Base-by-base conservation (phyloP, 2,113 vertebrate species). In the Jacana jacana region DNA sequence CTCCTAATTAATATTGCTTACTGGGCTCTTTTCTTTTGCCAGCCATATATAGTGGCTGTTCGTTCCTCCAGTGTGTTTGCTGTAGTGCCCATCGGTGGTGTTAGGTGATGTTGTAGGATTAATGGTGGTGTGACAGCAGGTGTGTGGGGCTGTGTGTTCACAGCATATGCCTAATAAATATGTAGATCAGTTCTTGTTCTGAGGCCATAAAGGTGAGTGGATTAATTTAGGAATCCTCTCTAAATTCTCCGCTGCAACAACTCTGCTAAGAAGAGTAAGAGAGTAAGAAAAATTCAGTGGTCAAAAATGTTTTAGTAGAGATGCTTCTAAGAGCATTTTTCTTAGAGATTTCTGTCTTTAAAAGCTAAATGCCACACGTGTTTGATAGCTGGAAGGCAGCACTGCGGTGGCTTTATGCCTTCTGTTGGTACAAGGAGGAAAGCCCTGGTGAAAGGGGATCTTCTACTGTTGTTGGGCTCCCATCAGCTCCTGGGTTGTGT, bases 321-420 rank as follows among this genome's bases (percentile, higher is more conserved):
- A 8, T 54, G 31, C n/a, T 73, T 31, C 31, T 23, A n/a, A 58
- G 64, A 33, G 20, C 22, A 25, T 48, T 79, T 85, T 76, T n/a
- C 22, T 20, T 39, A 22, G 18, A 18, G 24, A 30, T 4, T 46
- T 57, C 49, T 13, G 14, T 39, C 10, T 33, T 39, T 39, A 12
- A 14, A 78, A 69, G 8, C 23, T 60, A 10, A 22, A 2, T 11
- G 33, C 28, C 1, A 1, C 5, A 7, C 0, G 0, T 1, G 2
- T 46, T 55, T 44, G 69, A 2, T 22, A 44, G 51, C 22, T 17
- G 49, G n/a, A 25, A 52, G 39, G 1, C 10, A 25, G 44, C 3
- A 3, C 6, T 19, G 10, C 4, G 24, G 13, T 61, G 72, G 7
- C 58, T 33, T 54, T 28, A 1, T 25, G 33, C 20, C 7, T 2